phyloP scores from a whole-genome alignment of 2,113 vertebrate genomes.

The Corythornis vintsioides region DNA sequence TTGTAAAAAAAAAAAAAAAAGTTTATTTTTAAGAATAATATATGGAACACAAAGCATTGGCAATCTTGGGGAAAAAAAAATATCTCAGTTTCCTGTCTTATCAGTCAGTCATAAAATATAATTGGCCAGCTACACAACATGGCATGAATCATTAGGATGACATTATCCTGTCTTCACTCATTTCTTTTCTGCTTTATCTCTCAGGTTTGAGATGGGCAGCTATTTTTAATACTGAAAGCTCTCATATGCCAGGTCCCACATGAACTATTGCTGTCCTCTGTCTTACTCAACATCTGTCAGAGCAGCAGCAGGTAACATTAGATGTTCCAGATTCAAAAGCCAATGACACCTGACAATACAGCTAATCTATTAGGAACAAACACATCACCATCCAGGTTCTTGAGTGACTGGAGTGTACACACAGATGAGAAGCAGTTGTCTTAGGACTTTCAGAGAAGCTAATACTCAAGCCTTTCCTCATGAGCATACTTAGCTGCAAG shows the following conservation, averaged over 20 bases:
- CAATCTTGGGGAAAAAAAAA: not conserved
- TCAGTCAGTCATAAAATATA: not conserved
- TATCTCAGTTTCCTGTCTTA: not conserved
- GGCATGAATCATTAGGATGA: constrained; percentile 7
- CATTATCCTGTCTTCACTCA: constrained; percentile 12
- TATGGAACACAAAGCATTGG: not conserved
- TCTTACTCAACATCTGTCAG: constrained; percentile 24
- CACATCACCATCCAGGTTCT: not conserved
- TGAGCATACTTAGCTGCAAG: not conserved
- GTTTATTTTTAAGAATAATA: not conserved
- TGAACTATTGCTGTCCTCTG: not conserved
- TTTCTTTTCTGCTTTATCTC: not conserved
- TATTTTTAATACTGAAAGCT: constrained; percentile 37
- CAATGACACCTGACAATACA: not conserved
- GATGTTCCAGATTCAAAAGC: not conserved
- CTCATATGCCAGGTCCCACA: constrained; percentile 6
- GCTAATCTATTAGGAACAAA: not conserved
- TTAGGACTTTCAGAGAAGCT: not conserved
- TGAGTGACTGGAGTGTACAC: not conserved
- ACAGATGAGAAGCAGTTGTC: not conserved
- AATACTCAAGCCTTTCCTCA: not conserved
- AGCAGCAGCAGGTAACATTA: not conserved
- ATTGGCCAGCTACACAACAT: constrained; percentile 11
- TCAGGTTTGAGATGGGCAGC: not conserved
- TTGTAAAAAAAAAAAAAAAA: not conserved